Percentiles rank a stretch among this genome's conserved stretches.
These are phyloP conservation scores for Chloropsis hardwickii DNA, from an alignment of 2,113 vertebrate species.

Conservation along the genomic window DNA sequence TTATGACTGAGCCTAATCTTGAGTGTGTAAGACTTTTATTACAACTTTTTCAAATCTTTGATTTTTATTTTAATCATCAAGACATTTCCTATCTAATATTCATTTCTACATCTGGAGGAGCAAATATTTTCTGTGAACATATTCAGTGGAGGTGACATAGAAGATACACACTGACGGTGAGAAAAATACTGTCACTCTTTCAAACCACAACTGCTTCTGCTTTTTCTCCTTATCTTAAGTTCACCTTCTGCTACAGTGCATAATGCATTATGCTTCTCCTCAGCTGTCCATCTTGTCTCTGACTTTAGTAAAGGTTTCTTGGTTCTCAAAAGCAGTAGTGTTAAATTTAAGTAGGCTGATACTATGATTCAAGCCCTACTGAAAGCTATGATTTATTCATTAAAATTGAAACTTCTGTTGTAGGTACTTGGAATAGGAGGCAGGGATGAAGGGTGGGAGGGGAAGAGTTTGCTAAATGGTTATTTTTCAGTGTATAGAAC, in stretches of 20 bases:
- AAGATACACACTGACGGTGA: accelerated
- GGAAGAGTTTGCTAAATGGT: not conserved
- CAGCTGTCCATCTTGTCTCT: not conserved
- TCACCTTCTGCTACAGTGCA: not conserved
- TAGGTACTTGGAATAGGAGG: not conserved
- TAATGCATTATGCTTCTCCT: not conserved
- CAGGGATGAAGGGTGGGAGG: not conserved
- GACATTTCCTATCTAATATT: not conserved
- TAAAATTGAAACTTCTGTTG: not conserved
- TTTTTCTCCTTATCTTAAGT: not conserved
- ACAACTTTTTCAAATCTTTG: not conserved
- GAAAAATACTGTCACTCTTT: not conserved
- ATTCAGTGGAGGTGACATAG: not conserved
- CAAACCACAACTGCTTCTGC: not conserved
- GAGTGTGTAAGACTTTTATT: not conserved
- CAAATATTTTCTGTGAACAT: not conserved
- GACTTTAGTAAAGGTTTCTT: not conserved
- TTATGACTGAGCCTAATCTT: not conserved
- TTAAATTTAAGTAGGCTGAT: not conserved
- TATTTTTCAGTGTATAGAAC: not conserved
- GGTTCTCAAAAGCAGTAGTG: not conserved
- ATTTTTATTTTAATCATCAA: not conserved
- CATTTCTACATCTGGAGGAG: not conserved
- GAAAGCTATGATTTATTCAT: slow-evolving; percentile 1
- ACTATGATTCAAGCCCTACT: not conserved